A percentile compares a stretch with the other conserved stretches of the same genome.
Evolutionary conservation across 2,888 invertebrate genomes (phyloP).

Genomic region (Polymixis flavicincta): DNA sequence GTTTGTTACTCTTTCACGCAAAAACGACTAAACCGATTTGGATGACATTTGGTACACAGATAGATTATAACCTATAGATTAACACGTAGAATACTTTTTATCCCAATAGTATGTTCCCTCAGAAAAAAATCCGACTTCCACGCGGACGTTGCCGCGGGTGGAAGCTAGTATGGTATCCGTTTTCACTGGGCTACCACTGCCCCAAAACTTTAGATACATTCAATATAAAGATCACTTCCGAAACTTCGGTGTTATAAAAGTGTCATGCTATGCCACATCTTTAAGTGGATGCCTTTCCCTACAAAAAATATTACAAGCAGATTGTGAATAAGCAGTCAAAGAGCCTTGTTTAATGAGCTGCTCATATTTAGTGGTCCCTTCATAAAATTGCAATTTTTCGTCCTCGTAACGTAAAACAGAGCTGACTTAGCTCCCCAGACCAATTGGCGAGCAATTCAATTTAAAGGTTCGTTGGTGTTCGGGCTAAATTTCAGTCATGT

Average conservation of each 20-base stretch:
- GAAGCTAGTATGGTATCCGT: no score
- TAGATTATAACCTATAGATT: no score
- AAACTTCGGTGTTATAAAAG: background rate
- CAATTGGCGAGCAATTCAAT: constrained; percentile 60
- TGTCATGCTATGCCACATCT: background rate
- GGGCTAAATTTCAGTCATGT: constrained; percentile 24
- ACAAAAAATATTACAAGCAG: constrained; percentile 23
- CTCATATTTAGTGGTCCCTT: constrained; percentile 22
- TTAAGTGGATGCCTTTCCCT: constrained; percentile 4
- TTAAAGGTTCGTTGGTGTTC: constrained; percentile 58
- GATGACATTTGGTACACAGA: no score
- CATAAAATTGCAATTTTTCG: constrained; percentile 36
- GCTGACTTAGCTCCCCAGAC: constrained; percentile 37
- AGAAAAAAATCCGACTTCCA: no score
- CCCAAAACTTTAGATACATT: background rate
- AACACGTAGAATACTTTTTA: no score
- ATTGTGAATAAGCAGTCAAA: constrained; percentile 27
- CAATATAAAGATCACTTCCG: background rate
- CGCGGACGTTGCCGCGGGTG: no score
- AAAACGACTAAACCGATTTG: no score
- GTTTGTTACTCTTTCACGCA: no score
- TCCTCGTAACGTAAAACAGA: constrained; percentile 11
- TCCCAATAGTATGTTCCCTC: no score
- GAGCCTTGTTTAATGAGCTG: constrained; percentile 41
- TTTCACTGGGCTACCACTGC: no score